Percentiles rank a stretch among this genome's conserved stretches.
These are phyloP conservation scores for Dipodomys ordii DNA, from an alignment of 2,113 vertebrate genomes.

Conservation along the genomic window DNA sequence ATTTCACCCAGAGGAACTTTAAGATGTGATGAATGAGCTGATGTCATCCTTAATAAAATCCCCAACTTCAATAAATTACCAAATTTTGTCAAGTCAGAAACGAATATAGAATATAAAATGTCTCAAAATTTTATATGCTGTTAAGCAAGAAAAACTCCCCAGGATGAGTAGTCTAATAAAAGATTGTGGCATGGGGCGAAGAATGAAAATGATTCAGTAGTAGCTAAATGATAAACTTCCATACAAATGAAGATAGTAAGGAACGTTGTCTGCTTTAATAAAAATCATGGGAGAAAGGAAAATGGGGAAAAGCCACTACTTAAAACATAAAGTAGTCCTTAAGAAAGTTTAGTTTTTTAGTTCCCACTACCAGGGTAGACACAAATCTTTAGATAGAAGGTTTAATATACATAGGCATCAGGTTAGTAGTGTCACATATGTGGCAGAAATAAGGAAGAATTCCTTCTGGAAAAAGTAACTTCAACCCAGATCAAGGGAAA, in stretches of 20 bases:
- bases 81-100: constrained; percentile 34
- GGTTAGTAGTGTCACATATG: neutral
- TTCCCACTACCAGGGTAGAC: neutral
- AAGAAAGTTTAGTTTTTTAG: neutral
- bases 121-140: neutral
- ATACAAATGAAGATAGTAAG: neutral
- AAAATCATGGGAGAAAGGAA: neutral
- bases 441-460: neutral
- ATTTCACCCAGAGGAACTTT: neutral
- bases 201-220: neutral
- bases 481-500: neutral
- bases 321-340: neutral
- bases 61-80: constrained; percentile 38
- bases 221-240: neutral
- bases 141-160: constrained; percentile 1
- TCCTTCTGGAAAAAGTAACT: neutral
- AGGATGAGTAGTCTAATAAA: neutral
- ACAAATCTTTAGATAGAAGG: neutral
- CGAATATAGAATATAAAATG: neutral
- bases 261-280: neutral
- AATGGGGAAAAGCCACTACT: neutral
- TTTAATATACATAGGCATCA: neutral
- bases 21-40: neutral
- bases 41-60: neutral
- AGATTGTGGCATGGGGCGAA: neutral